Conservation (phyloP, 2,797 vertebrate species). For the Molossus alvarezi region DNA sequence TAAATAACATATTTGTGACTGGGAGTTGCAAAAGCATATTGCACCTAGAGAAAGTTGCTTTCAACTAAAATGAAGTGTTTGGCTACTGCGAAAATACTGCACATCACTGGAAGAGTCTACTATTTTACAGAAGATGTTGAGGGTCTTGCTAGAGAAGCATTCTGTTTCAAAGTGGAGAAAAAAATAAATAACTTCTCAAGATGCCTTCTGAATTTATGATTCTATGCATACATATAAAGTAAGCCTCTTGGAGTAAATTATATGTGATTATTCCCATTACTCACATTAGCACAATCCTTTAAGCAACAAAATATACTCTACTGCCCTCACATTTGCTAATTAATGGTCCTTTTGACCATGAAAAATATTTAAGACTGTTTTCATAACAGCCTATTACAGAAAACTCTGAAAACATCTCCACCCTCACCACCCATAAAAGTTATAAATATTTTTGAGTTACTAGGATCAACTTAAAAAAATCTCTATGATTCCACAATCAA, state of each 20-base stretch:
- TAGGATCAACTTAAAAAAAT: neutral
- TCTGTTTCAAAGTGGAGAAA: neutral
- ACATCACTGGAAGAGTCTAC: neutral
- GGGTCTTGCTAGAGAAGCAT: neutral
- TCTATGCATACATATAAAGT: neutral
- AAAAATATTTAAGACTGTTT: neutral
- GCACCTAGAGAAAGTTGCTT: neutral
- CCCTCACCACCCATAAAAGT: neutral
- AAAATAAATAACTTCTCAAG: constrained; percentile 3
- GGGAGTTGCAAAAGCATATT: neutral
- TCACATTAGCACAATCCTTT: constrained; percentile 43
- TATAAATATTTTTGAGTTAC: constrained; percentile 54
- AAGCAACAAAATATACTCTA: constrained; percentile 47
- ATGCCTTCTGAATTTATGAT: neutral
- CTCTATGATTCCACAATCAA: constrained; percentile 21
- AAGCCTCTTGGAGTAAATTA: constrained; percentile 25
- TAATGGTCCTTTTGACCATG: neutral
- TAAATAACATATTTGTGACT: neutral
- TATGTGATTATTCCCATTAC: constrained; percentile 25
- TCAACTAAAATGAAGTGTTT: neutral
- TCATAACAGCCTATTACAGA: constrained; percentile 29
- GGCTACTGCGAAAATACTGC: neutral
- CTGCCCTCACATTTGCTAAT: neutral
- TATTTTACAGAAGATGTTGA: neutral
- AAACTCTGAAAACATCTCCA: neutral